Evolutionary conservation across 2,888 invertebrate species (phyloP).

Genomic region (Ophioninae sp.): DNA sequence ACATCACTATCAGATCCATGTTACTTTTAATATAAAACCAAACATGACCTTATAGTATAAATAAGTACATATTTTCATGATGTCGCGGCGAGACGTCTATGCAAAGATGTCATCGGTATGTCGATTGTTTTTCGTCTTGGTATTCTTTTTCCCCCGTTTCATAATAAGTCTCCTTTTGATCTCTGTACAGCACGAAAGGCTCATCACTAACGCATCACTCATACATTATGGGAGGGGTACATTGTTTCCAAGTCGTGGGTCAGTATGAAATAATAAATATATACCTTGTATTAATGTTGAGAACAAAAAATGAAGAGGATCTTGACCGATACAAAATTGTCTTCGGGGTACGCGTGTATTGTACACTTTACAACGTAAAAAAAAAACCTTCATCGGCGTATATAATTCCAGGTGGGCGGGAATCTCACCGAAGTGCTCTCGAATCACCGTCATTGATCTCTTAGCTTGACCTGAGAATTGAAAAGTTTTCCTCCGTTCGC

Average conservation of each 20-base stretch:
- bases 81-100: slow-evolving; percentile 40
- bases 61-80: slow-evolving; percentile 61
- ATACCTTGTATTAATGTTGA: slow-evolving; percentile 18
- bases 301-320: slow-evolving; percentile 9
- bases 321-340: slow-evolving; percentile 48
- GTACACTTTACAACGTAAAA: slow-evolving; percentile 28
- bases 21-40: slow-evolving; percentile 65
- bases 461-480: neutral
- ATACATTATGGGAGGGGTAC: slow-evolving; percentile 32
- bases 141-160: slow-evolving; percentile 16
- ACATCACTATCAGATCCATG: slow-evolving; percentile 62
- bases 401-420: slow-evolving; percentile 9
- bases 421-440: neutral
- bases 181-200: slow-evolving; percentile 46
- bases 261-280: slow-evolving; percentile 33
- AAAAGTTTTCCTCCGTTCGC: slow-evolving; percentile 9
- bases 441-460: neutral
- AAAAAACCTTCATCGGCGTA: neutral
- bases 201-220: slow-evolving; percentile 46
- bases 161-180: slow-evolving; percentile 2
- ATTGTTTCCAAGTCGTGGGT: slow-evolving; percentile 52
- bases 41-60: slow-evolving; percentile 61
- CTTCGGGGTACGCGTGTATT: slow-evolving; percentile 14
- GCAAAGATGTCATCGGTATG: slow-evolving; percentile 31
- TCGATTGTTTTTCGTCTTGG: slow-evolving; percentile 6